Base-by-base conservation (phyloP, 2,888 invertebrate species). In the Ochropleura plecta region DNA sequence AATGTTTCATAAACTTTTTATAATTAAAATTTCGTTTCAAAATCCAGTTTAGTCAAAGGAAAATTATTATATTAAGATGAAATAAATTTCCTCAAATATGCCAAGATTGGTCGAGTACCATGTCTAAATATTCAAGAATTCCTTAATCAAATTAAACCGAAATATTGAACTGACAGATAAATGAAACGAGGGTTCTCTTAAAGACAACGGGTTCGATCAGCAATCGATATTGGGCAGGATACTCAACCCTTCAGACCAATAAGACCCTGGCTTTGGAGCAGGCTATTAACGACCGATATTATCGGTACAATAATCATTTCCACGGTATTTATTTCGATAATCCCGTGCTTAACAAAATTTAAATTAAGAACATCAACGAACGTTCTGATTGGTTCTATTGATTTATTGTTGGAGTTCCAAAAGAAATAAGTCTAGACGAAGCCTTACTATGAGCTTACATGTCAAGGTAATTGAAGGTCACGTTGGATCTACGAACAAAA, bases 181-280 rank as follows among this genome's bases (percentile, higher is more conserved):
- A 91, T 89, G 88, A 90, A 91, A 91, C 89, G 90, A 91, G 92
- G 92, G 91, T 90, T 86, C 88, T 88, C 88, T 87, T 88, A 86
- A 89, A 90, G 90, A 87, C 85, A 87, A 87, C 87, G 85, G 86
- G 78, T 88, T 83, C 88, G 89, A 91, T 90, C 86, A 88, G 88
- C 89, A 90, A 90, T 91, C 91, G 88, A 92, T 92, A 90, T 84
- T 76, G 84, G 84, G 86, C 76, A 83, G 83, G 86, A 81, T 88
- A 88, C 84, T 87, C 88, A 88, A 91, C 88, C 90, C 89, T 88
- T 90, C 86, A 83, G 86, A 63, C 86, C 86, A 89, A 87, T 91
- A 90, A 86, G 85, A 81, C 82, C 86, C 86, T 86, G 86, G 81
- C 83, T 88, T 86, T 88, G 82, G 84, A 83, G 82, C 71, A 83